A percentile compares a stretch with the other conserved stretches of the same genome.
Evolutionary conservation across 2,888 invertebrate species (phyloP).

Genomic region (Choreutis nemorana): DNA sequence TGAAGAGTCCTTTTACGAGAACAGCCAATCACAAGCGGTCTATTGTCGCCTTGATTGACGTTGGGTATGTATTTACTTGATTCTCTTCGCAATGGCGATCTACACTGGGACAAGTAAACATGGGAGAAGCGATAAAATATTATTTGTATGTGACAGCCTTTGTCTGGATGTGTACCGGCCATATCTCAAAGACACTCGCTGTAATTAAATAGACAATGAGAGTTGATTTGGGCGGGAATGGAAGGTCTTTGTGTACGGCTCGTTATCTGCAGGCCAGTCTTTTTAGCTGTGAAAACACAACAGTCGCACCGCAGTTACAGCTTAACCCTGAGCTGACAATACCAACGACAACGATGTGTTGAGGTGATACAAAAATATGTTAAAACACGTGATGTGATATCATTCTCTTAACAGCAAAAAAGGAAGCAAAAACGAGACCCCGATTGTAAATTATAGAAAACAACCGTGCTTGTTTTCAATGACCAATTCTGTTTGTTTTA

Average conservation of each 20-base stretch:
- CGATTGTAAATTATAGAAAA: too few relatives aligned
- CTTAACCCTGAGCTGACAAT: not conserved
- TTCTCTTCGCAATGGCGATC: constrained; percentile 4
- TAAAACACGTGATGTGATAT: too few relatives aligned
- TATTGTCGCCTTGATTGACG: too few relatives aligned
- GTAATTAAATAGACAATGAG: constrained; percentile 63
- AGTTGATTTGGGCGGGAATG: constrained; percentile 44
- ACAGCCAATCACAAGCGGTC: too few relatives aligned
- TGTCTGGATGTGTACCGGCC: constrained; percentile 43
- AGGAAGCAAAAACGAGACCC: too few relatives aligned
- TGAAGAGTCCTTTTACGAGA: too few relatives aligned
- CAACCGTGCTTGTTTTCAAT: too few relatives aligned
- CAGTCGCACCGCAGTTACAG: not conserved
- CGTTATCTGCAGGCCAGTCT: constrained; percentile 55
- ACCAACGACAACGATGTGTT: too few relatives aligned
- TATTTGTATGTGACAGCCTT: constrained; percentile 55
- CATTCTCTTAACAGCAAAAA: too few relatives aligned
- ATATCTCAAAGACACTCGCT: constrained; percentile 54
- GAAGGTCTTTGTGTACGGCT: constrained; percentile 36
- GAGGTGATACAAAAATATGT: too few relatives aligned
- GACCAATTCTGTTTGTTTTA: too few relatives aligned
- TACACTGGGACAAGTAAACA: constrained; percentile 33
- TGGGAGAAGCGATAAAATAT: constrained; percentile 42
- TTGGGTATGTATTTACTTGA: constrained; percentile 1
- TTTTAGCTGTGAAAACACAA: constrained; percentile 38